Evolutionary conservation across 2,888 invertebrate genomes (phyloP).

Genomic region (Trichacis sp.): DNA sequence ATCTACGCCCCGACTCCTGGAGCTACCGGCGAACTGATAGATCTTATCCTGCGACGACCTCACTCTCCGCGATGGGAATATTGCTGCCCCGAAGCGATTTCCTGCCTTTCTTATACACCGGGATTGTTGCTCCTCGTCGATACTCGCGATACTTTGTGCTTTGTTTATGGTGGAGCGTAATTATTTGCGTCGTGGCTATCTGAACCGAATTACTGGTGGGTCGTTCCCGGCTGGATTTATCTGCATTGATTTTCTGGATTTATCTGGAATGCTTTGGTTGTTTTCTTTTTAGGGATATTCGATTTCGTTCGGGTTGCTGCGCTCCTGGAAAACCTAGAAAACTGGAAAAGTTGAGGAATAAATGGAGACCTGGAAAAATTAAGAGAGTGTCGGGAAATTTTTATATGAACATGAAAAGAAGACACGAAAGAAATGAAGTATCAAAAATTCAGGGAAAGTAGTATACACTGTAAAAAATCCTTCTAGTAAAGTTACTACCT

Average conservation of each 20-base stretch:
- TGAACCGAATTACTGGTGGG: neutral
- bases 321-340: no score
- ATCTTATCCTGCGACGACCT: slow-evolving; percentile 50
- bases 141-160: neutral
- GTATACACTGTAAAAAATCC: no score
- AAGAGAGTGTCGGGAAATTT: no score
- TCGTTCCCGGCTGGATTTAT: neutral
- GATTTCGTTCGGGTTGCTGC: no score
- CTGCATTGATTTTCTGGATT: no score
- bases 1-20: slow-evolving; percentile 64
- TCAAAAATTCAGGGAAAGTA: no score
- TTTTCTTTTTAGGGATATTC: no score
- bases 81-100: slow-evolving; percentile 23
- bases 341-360: neutral
- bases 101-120: slow-evolving; percentile 63
- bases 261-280: no score
- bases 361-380: neutral
- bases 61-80: slow-evolving; percentile 19
- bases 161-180: neutral
- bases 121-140: slow-evolving; percentile 56
- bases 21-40: slow-evolving; percentile 58
- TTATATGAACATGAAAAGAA: no score
- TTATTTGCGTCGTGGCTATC: neutral
- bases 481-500: no score
- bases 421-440: no score